Evolutionary conservation across 1,140 invertebrate genomes (phyloP).

Genomic region (Scaptomyza graminum): DNA sequence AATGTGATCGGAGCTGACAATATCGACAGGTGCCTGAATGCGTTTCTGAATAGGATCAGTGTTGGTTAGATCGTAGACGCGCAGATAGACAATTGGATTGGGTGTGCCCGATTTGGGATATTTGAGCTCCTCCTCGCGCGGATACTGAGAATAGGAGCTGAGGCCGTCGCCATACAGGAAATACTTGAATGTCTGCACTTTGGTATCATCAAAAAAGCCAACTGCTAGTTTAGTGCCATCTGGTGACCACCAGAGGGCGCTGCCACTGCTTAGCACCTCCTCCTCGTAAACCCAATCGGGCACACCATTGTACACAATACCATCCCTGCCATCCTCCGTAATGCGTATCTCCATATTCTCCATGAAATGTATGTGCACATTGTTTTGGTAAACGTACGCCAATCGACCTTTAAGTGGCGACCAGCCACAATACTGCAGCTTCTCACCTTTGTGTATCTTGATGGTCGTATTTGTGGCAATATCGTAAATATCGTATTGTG

Average conservation of each 20-base stretch:
- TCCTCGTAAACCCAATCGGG: constrained; percentile 94
- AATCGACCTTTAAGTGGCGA: constrained; percentile 88
- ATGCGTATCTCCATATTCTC: constrained; percentile 84
- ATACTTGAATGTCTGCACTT: constrained; percentile 87
- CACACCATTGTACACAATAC: constrained; percentile 90
- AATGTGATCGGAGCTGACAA: constrained; percentile 85
- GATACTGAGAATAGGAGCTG: constrained; percentile 90
- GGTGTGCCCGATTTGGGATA: constrained; percentile 93
- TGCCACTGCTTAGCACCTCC: constrained; percentile 93
- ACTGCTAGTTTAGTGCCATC: constrained; percentile 91
- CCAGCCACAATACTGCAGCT: constrained; percentile 89
- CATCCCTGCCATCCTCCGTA: constrained; percentile 86
- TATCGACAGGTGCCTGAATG: constrained; percentile 84
- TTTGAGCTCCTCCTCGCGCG: constrained; percentile 91
- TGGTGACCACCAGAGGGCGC: constrained; percentile 95
- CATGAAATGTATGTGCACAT: constrained; percentile 86
- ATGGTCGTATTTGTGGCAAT: constrained; percentile 73
- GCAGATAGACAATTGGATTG: constrained; percentile 90
- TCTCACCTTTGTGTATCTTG: constrained; percentile 84
- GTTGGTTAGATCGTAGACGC: constrained; percentile 87
- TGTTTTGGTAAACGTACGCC: constrained; percentile 91
- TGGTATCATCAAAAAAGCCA: constrained; percentile 92
- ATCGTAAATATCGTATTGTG: constrained; percentile 80
- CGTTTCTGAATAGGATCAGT: constrained; percentile 56
- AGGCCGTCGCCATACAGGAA: constrained; percentile 87